Percentiles rank a stretch among this genome's conserved stretches.
Evolutionary conservation across 2,113 vertebrate species (phyloP).

Genomic region (Ammodytes dubius): DNA sequence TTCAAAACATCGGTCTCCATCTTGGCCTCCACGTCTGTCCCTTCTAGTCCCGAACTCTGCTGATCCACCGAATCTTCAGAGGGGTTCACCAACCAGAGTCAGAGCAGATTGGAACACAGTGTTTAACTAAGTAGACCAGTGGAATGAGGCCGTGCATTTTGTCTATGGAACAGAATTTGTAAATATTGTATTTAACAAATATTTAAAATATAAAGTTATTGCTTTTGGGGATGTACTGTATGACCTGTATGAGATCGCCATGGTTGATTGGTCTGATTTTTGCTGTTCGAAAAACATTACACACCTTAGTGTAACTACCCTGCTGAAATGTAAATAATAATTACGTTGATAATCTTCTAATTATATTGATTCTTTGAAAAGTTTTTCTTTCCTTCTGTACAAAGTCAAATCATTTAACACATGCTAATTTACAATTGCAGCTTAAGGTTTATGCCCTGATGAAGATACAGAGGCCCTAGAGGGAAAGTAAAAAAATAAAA

Average conservation of each 20-base stretch:
- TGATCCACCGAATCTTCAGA: conserved; percentile 19
- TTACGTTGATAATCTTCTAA: not conserved
- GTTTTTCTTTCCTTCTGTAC: not conserved
- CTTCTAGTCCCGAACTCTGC: conserved; percentile 8
- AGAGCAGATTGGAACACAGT: conserved; percentile 8
- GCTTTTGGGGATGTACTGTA: not conserved
- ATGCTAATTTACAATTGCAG: not conserved
- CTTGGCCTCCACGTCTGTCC: not conserved
- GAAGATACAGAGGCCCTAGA: not conserved
- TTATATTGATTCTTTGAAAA: conserved; percentile 30
- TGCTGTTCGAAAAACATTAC: not conserved
- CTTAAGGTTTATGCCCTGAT: not conserved
- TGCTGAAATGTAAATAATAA: conserved; percentile 52
- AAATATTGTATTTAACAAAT: conserved; percentile 14
- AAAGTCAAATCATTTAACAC: not conserved
- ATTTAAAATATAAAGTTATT: not conserved
- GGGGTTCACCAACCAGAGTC: conserved; percentile 17
- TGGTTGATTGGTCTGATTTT: conserved; percentile 6
- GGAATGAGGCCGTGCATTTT: not conserved
- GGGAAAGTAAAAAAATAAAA: conserved; percentile 10
- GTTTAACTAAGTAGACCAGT: not conserved
- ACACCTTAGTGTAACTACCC: conserved; percentile 3
- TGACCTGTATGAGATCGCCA: not conserved
- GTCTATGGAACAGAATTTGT: not conserved
- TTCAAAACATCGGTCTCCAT: not conserved